Conservation (phyloP, 2,888 invertebrate species). For the Nomada flava region DNA sequence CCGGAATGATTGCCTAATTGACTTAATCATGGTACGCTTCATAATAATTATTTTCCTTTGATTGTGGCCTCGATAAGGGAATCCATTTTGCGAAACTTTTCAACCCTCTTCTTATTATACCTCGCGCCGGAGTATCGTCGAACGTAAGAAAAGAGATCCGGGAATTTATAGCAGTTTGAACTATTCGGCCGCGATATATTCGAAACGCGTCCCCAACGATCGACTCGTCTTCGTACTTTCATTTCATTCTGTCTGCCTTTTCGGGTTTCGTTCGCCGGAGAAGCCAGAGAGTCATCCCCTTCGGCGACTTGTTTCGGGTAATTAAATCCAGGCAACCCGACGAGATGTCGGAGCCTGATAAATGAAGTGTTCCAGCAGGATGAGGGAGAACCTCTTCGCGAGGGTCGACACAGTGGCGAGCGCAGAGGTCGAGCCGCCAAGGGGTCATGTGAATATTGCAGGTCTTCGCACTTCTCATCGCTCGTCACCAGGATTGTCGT, state of each 20-base stretch:
- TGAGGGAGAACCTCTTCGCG: constrained; percentile 61
- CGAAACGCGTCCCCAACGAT: constrained; percentile 24
- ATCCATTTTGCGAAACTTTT: constrained; percentile 40
- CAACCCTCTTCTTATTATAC: not conserved
- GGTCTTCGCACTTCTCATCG: constrained; percentile 66
- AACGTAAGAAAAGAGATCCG: not conserved
- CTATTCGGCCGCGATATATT: constrained; percentile 11
- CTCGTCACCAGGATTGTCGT: constrained; percentile 64
- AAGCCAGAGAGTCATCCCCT: constrained; percentile 64
- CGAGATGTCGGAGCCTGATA: constrained; percentile 78
- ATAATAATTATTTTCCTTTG: constrained; percentile 61
- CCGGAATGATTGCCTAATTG: constrained; percentile 69
- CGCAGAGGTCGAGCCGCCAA: constrained; percentile 57
- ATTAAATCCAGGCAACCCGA: constrained; percentile 76
- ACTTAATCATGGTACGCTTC: constrained; percentile 61
- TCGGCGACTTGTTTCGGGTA: constrained; percentile 76
- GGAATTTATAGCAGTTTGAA: constrained; percentile 20
- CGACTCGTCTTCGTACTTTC: constrained; percentile 54
- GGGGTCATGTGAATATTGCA: constrained; percentile 73
- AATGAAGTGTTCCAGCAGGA: constrained; percentile 74
- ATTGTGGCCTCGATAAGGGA: constrained; percentile 40
- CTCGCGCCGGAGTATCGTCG: not conserved
- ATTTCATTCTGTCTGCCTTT: constrained; percentile 56
- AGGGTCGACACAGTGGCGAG: constrained; percentile 58
- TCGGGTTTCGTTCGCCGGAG: constrained; percentile 53